These are phyloP conservation scores for Pseudorectes ferrugineus DNA, from an alignment of 2,113 vertebrate species.

Conservation along the genomic window DNA sequence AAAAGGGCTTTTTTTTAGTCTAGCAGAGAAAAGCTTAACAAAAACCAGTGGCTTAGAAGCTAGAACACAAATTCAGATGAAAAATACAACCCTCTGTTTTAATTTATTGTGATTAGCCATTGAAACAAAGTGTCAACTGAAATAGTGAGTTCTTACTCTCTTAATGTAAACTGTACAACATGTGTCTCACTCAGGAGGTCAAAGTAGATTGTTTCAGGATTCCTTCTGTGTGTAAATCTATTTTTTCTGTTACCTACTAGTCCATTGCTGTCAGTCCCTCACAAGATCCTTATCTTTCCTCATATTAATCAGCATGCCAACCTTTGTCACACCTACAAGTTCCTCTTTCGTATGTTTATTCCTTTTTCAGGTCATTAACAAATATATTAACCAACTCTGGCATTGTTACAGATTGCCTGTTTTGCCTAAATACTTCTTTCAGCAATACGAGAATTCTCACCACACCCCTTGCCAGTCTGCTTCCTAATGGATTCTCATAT, in stretches of 20 bases:
- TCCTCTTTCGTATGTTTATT: neutral
- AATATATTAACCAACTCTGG: neutral
- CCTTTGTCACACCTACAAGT: neutral
- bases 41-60: neutral
- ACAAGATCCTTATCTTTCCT: neutral
- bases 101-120: neutral
- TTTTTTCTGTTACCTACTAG: neutral
- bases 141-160: neutral
- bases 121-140: neutral
- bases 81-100: neutral
- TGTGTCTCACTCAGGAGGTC: neutral
- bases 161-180: neutral
- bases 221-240: neutral
- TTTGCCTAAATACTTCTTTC: neutral
- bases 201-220: neutral
- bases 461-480: neutral
- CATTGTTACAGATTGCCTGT: neutral
- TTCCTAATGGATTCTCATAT: neutral
- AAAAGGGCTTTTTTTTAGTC: neutral
- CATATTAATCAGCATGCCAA: neutral
- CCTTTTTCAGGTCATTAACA: neutral
- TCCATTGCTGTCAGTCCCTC: neutral
- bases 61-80: neutral
- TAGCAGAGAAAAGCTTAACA: neutral
- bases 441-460: neutral